Evolutionary conservation across 1,140 invertebrate genomes (phyloP).

Genomic region (Euglossa dilemma): DNA sequence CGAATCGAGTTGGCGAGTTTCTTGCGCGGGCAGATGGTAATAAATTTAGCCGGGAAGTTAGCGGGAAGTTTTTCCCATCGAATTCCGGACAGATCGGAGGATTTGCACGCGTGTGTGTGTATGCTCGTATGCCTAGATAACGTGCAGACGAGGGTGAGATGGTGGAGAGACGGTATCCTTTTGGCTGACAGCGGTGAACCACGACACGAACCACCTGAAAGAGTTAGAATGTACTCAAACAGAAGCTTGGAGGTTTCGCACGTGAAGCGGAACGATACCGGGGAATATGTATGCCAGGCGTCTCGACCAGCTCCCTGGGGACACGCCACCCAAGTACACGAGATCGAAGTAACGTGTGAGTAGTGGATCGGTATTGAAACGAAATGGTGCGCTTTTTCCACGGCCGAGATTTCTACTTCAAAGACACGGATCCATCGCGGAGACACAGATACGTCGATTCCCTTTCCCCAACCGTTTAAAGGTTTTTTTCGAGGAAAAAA

Average conservation of each 20-base stretch:
- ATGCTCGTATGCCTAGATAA: slow-evolving; percentile 16
- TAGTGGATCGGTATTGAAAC: slow-evolving; percentile 76
- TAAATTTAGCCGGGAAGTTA: background rate
- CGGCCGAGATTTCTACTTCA: background rate
- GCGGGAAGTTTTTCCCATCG: background rate
- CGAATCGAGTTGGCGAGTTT: background rate
- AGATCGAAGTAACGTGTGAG: slow-evolving; percentile 90
- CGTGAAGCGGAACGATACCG: slow-evolving; percentile 86
- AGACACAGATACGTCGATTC: background rate
- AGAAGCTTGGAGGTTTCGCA: slow-evolving; percentile 87
- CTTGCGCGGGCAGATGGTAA: background rate
- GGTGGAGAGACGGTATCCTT: slow-evolving; percentile 85
- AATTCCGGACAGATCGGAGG: background rate
- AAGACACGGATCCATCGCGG: background rate
- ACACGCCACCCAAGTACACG: slow-evolving; percentile 86
- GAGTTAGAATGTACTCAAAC: slow-evolving; percentile 86
- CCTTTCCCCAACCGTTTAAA: background rate
- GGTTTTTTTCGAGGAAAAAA: background rate
- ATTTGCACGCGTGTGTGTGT: background rate
- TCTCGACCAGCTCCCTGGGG: slow-evolving; percentile 84
- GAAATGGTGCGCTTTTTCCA: background rate
- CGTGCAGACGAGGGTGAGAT: slow-evolving; percentile 79
- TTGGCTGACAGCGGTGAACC: slow-evolving; percentile 85
- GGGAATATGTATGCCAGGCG: slow-evolving; percentile 88
- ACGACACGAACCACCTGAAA: slow-evolving; percentile 79